phyloP scores from a whole-genome alignment of 2,888 invertebrate species.

The Mythimna ferrago region DNA sequence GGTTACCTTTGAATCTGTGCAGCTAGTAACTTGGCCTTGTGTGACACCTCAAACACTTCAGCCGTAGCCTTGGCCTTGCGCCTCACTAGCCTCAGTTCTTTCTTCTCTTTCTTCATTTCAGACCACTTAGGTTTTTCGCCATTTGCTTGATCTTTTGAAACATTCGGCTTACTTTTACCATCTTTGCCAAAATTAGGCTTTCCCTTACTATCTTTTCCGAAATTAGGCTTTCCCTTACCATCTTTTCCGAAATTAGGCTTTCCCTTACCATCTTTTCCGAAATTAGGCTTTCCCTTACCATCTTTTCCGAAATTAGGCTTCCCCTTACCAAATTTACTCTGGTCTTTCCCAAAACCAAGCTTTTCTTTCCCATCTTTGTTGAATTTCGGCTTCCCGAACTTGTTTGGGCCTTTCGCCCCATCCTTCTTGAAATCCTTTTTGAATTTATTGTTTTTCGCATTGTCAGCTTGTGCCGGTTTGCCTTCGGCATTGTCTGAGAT shows the following conservation, averaged over 20 bases:
- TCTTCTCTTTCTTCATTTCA: constrained; percentile 94
- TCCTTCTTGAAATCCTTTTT: constrained; percentile 59
- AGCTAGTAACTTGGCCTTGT: constrained; percentile 85
- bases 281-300: constrained; percentile 61
- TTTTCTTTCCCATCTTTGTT: constrained; percentile 51
- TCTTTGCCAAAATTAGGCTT: constrained; percentile 49
- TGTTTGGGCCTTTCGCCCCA: constrained; percentile 42
- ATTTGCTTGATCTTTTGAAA: constrained; percentile 70
- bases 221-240: constrained; percentile 35
- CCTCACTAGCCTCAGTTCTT: constrained; percentile 92
- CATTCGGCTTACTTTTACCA: constrained; percentile 69
- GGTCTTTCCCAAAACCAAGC: constrained; percentile 44
- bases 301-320: constrained; percentile 61
- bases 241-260: constrained; percentile 60
- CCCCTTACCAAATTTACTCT: constrained; percentile 40
- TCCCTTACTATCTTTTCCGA: too few relatives aligned
- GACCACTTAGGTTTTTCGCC: constrained; percentile 92
- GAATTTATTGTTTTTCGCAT: constrained; percentile 50
- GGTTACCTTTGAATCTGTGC: constrained; percentile 86
- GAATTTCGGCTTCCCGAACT: constrained; percentile 49
- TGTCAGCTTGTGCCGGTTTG: constrained; percentile 47
- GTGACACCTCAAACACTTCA: constrained; percentile 86
- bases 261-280: constrained; percentile 56
- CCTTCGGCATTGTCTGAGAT: constrained; percentile 55
- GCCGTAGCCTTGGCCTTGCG: constrained; percentile 91